phyloP scores from a whole-genome alignment of 2,888 invertebrate genomes.

The Drosophila trichaetosa region DNA sequence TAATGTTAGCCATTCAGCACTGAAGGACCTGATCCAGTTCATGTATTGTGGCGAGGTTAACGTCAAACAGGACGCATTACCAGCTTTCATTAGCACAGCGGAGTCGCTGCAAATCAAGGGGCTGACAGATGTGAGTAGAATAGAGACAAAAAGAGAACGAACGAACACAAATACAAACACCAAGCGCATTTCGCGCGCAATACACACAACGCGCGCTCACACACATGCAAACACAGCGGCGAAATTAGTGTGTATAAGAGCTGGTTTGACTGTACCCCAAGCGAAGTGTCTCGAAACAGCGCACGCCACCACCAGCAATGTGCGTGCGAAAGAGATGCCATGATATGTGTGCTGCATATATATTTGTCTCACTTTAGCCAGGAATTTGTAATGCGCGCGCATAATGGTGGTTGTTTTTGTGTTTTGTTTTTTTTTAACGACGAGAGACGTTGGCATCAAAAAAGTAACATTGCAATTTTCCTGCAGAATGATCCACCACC shows the following conservation, averaged over 20 bases:
- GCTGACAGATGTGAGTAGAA: conserved; percentile 88
- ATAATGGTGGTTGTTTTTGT: conserved; percentile 68
- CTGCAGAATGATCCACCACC: conserved; percentile 88
- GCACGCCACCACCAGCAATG: neutral
- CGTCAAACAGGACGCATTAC: conserved; percentile 90
- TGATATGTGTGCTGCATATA: neutral
- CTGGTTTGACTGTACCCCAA: conserved; percentile 70
- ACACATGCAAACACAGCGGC: conserved; percentile 11
- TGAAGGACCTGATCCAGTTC: conserved; percentile 90
- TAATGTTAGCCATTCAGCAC: conserved; percentile 89
- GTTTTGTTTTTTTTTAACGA: conserved; percentile 36
- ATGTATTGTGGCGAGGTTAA: conserved; percentile 91
- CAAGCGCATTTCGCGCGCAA: conserved; percentile 55
- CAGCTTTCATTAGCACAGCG: conserved; percentile 90
- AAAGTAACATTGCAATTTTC: conserved; percentile 15
- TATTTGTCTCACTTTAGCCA: conserved; percentile 45
- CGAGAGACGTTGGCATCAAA: conserved; percentile 1
- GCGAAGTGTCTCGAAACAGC: conserved; percentile 59
- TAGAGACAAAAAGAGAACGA: conserved; percentile 47
- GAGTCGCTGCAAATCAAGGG: conserved; percentile 90
- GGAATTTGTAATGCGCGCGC: conserved; percentile 6
- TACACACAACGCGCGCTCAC: conserved; percentile 20
- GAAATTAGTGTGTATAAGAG: conserved; percentile 65
- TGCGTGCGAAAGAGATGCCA: conserved; percentile 34
- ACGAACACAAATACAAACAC: conserved; percentile 20